Evolutionary conservation across 2,888 invertebrate species (phyloP), one percentile per base, ranked within the genome.

Genomic region (Tromatobia lineatoria): DNA sequence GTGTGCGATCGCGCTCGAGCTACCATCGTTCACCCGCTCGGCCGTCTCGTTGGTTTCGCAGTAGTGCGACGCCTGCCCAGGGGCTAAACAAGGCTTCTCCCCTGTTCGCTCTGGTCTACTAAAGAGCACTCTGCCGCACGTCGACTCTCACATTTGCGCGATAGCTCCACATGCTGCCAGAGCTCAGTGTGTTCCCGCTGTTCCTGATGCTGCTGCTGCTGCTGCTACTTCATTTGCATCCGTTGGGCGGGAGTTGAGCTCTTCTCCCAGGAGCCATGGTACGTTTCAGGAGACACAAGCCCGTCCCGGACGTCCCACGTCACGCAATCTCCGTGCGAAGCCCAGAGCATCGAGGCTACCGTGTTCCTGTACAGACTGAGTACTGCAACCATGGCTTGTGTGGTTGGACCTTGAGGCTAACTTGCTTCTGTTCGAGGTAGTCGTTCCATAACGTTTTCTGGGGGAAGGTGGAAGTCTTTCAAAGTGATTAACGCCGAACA

Each of bases 401-500:
- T 50, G 34, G 64, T 47, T 69, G 59, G 75, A 75, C 69, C 57
- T 75, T 13, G 57, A 57, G 57, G 80, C 54, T 34, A 59, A 61
- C 69, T 45, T 50, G 57, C 42, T 42, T 20, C 64, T 10, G 64
- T 64, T 38, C 18, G 64, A 13, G 64, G 10, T 38, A 45, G 20
- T 76, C 71, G 52, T 77, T 34, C 54, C 20, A n/a, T 25, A 23
- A n/a, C 50, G 25, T 64, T 64, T 64, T 50, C 20, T 54, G 10
- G 29, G 38, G 23, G 57, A 61, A 34, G 73, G 11, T 70, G 42
- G 29, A 20, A 50, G 45, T 80, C 59, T 74, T 74, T 61, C 78
- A 71, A 73, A 82, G 85, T 89, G 90, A 90, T 90, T 89, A 89
- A 90, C 89, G 89, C 88, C 87, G 88, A 88, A 88, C 89, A 90